Percentiles rank a stretch among this genome's conserved stretches.
Conservation (phyloP, 2,113 vertebrate species). For the Chauna torquata region DNA sequence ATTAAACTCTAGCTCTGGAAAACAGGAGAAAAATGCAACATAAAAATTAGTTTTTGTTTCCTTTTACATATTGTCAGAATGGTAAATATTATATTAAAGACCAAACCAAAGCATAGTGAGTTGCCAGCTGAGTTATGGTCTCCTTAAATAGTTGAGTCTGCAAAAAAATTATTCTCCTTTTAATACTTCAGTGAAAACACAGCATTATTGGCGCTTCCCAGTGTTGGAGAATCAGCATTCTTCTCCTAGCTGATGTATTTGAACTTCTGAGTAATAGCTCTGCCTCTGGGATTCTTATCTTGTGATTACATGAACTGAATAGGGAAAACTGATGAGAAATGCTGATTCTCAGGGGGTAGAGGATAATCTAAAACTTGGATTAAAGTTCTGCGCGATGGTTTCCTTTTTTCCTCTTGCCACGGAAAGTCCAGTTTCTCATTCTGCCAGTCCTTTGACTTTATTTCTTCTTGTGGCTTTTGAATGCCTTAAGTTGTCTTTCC, state of each 20-base stretch:
- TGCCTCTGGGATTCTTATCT: not conserved
- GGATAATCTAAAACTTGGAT: not conserved
- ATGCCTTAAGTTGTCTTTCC: not conserved
- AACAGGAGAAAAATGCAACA: not conserved
- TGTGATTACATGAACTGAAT: not conserved
- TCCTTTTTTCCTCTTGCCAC: not conserved
- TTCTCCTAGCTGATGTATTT: not conserved
- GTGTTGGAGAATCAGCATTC: not conserved
- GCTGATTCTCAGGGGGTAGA: not conserved
- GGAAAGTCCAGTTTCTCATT: not conserved
- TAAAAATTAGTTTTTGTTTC: not conserved
- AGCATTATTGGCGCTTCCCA: not conserved
- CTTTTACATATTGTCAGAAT: not conserved
- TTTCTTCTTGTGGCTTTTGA: not conserved
- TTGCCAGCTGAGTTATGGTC: not conserved
- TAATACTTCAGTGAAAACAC: not conserved
- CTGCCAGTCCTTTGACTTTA: not conserved
- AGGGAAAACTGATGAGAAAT: not conserved
- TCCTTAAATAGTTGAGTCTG: not conserved
- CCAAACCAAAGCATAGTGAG: not conserved
- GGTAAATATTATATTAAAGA: not conserved
- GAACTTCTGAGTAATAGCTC: not conserved
- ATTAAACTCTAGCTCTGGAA: not conserved
- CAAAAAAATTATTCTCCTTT: not conserved
- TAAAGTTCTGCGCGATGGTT: not conserved